Conservation (phyloP, 1,140 invertebrate genomes). For the Eriosoma lanigerum region DNA sequence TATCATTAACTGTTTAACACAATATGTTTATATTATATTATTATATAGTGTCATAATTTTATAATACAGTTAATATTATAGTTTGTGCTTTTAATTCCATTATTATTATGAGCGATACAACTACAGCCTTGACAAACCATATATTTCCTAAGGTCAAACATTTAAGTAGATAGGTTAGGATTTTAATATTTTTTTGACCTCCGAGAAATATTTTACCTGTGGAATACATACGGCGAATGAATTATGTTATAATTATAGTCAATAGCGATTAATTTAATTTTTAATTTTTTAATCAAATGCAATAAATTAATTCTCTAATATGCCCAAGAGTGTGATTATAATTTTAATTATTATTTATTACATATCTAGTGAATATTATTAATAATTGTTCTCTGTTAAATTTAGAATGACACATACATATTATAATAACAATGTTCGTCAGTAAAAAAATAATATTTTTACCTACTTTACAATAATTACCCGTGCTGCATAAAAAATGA, state of each 20-base stretch:
- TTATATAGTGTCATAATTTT: no score
- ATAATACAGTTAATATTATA: neutral
- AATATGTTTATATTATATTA: no score
- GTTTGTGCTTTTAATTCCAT: neutral
- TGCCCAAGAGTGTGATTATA: neutral
- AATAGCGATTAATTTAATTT: no score
- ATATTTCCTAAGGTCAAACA: conserved; percentile 1
- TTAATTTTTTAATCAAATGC: neutral
- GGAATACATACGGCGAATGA: conserved; percentile 18
- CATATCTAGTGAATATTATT: neutral
- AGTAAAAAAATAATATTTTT: no score
- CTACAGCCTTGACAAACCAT: conserved; percentile 3
- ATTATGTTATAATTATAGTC: neutral
- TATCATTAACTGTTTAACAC: no score
- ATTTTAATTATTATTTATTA: neutral
- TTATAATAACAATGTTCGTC: no score
- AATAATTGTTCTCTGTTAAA: neutral
- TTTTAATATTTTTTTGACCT: conserved; percentile 17
- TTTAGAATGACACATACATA: no score
- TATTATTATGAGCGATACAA: conserved; percentile 2
- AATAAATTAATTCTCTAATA: neutral
- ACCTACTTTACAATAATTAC: no score
- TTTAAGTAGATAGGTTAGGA: conserved; percentile 18
- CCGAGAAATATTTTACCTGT: neutral
- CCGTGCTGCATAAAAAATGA: no score